These are phyloP conservation scores for Oreochromis grahami DNA, from an alignment of 2,797 vertebrate species.

Conservation along the genomic window DNA sequence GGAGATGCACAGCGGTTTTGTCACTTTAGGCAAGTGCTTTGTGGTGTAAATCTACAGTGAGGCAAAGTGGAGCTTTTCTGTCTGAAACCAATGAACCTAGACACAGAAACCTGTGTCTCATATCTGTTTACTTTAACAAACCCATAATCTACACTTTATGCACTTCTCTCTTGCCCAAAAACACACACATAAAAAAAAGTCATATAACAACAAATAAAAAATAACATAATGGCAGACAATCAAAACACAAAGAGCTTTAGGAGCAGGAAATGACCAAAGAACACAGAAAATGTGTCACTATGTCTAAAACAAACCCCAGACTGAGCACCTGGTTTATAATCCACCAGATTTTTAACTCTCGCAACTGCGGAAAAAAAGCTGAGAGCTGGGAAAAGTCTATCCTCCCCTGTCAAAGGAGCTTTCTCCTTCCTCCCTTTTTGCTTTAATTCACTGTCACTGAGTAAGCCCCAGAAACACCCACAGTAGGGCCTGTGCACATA, in stretches of 20 bases:
- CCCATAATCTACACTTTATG: background rate
- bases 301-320: constrained; percentile 9
- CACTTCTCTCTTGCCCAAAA: constrained; percentile 33
- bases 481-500: constrained; percentile 36
- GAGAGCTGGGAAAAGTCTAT: constrained; percentile 4
- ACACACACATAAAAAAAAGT: constrained; percentile 11
- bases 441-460: constrained; percentile 29
- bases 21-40: background rate
- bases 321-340: constrained; percentile 3
- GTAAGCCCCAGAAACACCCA: constrained; percentile 34
- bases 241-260: background rate
- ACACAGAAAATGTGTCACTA: constrained; percentile 9
- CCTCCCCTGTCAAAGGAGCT: constrained; percentile 4
- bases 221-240: constrained; percentile 9
- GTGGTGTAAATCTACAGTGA: background rate
- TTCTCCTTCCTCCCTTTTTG: background rate
- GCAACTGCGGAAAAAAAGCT: constrained; percentile 21
- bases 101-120: constrained; percentile 1
- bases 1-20: background rate
- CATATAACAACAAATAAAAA: background rate
- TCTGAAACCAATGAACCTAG: constrained; percentile 8
- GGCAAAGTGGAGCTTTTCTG: background rate
- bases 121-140: constrained; percentile 8
- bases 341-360: background rate
- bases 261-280: background rate